Evolutionary conservation across 2,888 invertebrate species (phyloP).

Genomic region (Fabriciana adippe): DNA sequence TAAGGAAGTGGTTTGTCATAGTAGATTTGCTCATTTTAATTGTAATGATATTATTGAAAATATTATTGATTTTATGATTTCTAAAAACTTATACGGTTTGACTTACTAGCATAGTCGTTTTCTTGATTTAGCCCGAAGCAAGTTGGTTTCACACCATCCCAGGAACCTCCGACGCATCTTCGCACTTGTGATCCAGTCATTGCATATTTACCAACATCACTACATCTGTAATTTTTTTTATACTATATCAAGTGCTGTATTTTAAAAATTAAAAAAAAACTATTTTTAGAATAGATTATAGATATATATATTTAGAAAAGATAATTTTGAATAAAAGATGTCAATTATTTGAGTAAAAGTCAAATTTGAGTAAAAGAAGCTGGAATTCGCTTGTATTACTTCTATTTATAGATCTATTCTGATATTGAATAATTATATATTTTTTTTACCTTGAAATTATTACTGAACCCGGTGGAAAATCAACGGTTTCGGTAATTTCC

Average conservation of each 20-base stretch:
- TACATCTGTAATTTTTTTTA: slow-evolving; percentile 79
- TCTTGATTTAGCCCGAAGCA: slow-evolving; percentile 93
- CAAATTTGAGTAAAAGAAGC: too few species aligned
- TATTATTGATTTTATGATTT: too few species aligned
- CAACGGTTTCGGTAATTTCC: slow-evolving; percentile 88
- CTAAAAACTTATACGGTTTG: too few species aligned
- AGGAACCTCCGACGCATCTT: slow-evolving; percentile 89
- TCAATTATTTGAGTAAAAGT: too few species aligned
- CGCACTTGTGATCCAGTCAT: slow-evolving; percentile 89
- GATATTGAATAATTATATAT: background rate
- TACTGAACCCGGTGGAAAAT: slow-evolving; percentile 88
- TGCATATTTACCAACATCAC: slow-evolving; percentile 93
- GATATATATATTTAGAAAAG: background rate
- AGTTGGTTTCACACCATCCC: slow-evolving; percentile 90
- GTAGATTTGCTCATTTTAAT: too few species aligned
- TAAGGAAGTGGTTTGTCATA: too few species aligned
- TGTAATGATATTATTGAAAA: too few species aligned
- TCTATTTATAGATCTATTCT: background rate
- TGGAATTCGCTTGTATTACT: too few species aligned
- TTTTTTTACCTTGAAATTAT: slow-evolving; percentile 79
- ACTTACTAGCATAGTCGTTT: slow-evolving; percentile 92
- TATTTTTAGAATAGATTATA: background rate
- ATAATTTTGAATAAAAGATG: too few species aligned
- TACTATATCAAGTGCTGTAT: too few species aligned
- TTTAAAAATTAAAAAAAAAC: too few species aligned